These are phyloP conservation scores for Parazoanthus atlanticus DNA, from an alignment of 92 coral and sea anemone species.

Conservation along the genomic window DNA sequence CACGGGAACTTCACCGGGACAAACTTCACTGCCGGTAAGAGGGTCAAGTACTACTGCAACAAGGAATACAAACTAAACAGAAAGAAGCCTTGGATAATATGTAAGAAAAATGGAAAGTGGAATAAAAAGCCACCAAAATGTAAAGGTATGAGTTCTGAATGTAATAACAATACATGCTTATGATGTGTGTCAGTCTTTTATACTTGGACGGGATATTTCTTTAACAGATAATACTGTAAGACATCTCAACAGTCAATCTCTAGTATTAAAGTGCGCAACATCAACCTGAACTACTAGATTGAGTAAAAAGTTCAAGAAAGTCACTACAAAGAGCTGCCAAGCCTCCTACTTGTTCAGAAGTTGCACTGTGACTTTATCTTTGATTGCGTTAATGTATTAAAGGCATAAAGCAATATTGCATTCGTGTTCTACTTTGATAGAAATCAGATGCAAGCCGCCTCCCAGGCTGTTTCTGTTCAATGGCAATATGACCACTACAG, in stretches of 20 bases:
- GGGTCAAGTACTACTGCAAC: conserved; percentile 64
- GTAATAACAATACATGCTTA: background rate
- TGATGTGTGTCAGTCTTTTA: background rate
- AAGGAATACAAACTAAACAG: conserved; percentile 63
- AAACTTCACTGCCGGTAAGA: conserved; percentile 38
- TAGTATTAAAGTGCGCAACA: no score
- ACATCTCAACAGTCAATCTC: no score
- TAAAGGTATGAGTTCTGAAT: conserved; percentile 38
- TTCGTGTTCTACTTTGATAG: conserved; percentile 17
- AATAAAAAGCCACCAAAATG: conserved; percentile 58
- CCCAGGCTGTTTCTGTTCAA: conserved; percentile 27
- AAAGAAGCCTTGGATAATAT: conserved; percentile 42
- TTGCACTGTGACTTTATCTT: no score
- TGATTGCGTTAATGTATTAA: no score
- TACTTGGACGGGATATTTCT: no score
- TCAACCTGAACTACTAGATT: background rate
- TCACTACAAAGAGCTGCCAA: no score
- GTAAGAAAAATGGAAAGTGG: conserved; percentile 66
- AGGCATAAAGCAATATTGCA: no score
- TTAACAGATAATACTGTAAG: no score
- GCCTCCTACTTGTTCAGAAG: background rate
- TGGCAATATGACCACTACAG: conserved; percentile 77
- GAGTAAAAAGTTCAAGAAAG: background rate
- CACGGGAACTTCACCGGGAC: conserved; percentile 59
- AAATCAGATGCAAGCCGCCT: conserved; percentile 36